Conservation (phyloP, 2,888 invertebrate genomes). For the Muschampia staudingeri region DNA sequence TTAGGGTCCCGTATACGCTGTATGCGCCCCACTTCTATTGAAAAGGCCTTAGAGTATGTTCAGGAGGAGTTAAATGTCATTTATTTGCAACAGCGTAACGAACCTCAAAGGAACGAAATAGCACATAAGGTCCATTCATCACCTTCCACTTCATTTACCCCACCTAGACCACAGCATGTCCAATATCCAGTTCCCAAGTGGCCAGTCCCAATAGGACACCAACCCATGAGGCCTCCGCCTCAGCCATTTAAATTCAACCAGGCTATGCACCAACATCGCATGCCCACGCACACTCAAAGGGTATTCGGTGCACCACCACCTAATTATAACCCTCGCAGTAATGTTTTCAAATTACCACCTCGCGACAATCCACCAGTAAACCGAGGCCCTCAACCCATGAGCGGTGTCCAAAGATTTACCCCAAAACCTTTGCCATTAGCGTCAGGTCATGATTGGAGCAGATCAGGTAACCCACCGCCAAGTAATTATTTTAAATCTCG, state of each 20-base stretch:
- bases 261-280: slow-evolving; percentile 35
- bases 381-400: slow-evolving; percentile 48
- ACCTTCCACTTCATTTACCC: slow-evolving; percentile 26
- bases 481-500: slow-evolving; percentile 38
- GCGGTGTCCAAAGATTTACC: slow-evolving; percentile 43
- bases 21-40: slow-evolving; percentile 52
- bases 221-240: slow-evolving; percentile 46
- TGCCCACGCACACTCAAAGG: slow-evolving; percentile 37
- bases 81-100: slow-evolving; percentile 50
- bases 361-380: slow-evolving; percentile 5
- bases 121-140: slow-evolving; percentile 14
- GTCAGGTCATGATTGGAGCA: slow-evolving; percentile 36
- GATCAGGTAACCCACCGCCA: slow-evolving; percentile 26
- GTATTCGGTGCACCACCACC: slow-evolving; percentile 35
- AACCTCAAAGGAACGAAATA: slow-evolving; percentile 30
- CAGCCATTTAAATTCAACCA: slow-evolving; percentile 35
- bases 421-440: slow-evolving; percentile 40
- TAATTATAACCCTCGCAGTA: slow-evolving; percentile 30
- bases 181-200: slow-evolving; percentile 27
- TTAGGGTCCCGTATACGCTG: slow-evolving; percentile 65
- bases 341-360: slow-evolving; percentile 33
- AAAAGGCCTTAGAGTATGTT: slow-evolving; percentile 55
- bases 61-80: slow-evolving; percentile 50
- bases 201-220: slow-evolving; percentile 33
- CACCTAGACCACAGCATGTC: slow-evolving; percentile 24